Percentiles rank a stretch among this genome's conserved stretches.
Conservation (phyloP, 2,113 vertebrate genomes). For the Ciconia boyciana region DNA sequence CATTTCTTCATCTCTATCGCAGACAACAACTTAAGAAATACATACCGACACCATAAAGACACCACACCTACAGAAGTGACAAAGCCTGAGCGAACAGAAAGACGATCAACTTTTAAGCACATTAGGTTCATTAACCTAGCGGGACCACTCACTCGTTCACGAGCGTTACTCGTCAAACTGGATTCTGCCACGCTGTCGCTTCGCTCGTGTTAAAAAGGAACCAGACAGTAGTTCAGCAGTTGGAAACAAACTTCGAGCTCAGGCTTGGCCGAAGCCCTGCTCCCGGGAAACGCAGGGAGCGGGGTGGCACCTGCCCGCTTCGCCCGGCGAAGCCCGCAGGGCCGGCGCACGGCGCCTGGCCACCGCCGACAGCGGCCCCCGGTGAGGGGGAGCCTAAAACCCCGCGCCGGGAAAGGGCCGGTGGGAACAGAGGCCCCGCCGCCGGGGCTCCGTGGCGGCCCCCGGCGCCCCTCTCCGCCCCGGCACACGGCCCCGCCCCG, state of each 20-base stretch:
- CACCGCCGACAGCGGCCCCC: not conserved
- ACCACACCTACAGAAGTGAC: not conserved
- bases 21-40: not conserved
- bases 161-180: not conserved
- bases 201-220: accelerated
- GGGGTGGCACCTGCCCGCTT: not conserved
- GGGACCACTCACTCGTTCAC: accelerated
- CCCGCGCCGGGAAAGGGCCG: not conserved
- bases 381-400: not conserved
- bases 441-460: too few relatives aligned
- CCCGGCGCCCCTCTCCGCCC: not conserved
- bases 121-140: accelerated
- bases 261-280: not conserved
- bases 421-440: not conserved
- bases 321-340: not conserved
- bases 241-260: accelerated
- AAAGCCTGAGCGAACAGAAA: not conserved
- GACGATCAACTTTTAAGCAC: not conserved
- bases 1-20: not conserved
- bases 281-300: not conserved
- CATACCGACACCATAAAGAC: not conserved
- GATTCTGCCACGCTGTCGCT: accelerated
- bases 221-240: accelerated
- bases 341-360: not conserved
- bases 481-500: too few relatives aligned